A percentile compares a stretch with the other conserved stretches of the same genome.
phyloP scores from a whole-genome alignment of 2,797 vertebrate genomes.

The Champsocephalus gunnari region DNA sequence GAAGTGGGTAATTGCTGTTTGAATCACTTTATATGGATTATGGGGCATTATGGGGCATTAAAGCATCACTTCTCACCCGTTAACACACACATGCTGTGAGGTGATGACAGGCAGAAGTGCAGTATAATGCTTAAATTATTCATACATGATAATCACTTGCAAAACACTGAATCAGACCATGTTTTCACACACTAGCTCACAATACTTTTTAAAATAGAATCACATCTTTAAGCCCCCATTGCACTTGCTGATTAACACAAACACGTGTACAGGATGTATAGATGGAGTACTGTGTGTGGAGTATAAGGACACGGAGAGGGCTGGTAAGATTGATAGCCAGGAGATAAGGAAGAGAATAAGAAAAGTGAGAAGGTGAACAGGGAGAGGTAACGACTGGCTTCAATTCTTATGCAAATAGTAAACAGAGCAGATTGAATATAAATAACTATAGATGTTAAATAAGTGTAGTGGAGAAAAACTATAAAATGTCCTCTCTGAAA shows the following conservation, averaged over 20 bases:
- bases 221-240: neutral
- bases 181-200: neutral
- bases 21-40: neutral
- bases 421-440: neutral
- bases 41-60: neutral
- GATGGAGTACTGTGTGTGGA: neutral
- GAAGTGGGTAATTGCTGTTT: conserved; percentile 9
- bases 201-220: neutral
- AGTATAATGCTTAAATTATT: neutral
- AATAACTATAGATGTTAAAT: too few relatives aligned
- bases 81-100: neutral
- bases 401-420: neutral
- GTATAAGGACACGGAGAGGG: neutral
- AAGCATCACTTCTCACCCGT: neutral
- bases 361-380: neutral
- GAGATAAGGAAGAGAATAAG: neutral
- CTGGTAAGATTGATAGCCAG: neutral
- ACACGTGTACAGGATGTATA: neutral
- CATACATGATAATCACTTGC: neutral
- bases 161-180: neutral
- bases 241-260: neutral
- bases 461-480: too few relatives aligned
- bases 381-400: too few relatives aligned
- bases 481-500: neutral
- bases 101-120: conserved; percentile 1